Percentiles rank a stretch among this genome's conserved stretches.
These are phyloP conservation scores for Pocillopora damicornis DNA, from an alignment of 64 coral and sea anemone species.

Conservation along the genomic window DNA sequence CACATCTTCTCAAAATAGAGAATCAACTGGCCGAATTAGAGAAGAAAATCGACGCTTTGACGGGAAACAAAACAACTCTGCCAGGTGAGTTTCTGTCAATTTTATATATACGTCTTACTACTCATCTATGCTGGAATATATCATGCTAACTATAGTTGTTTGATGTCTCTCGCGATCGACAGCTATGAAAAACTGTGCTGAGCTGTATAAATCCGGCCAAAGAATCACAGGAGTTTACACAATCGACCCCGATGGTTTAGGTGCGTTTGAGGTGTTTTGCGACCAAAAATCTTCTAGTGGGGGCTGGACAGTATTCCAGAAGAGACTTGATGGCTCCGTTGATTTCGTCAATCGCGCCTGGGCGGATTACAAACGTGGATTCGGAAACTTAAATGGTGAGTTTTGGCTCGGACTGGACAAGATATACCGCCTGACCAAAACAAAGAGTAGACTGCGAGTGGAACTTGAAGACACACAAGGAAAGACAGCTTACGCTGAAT, in stretches of 20 bases:
- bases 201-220: constrained; percentile 13
- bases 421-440: constrained; percentile 26
- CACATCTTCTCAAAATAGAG: background rate
- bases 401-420: constrained; percentile 60
- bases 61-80: background rate
- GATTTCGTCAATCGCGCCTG: constrained; percentile 29
- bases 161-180: background rate
- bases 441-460: constrained; percentile 31
- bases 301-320: constrained; percentile 54
- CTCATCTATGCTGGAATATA: too few species aligned
- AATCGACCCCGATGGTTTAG: constrained; percentile 50
- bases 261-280: constrained; percentile 29
- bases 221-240: constrained; percentile 32
- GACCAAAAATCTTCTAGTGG: constrained; percentile 34
- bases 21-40: background rate
- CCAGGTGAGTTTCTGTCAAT: background rate
- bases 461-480: constrained; percentile 28
- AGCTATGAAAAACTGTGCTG: constrained; percentile 10
- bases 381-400: constrained; percentile 26
- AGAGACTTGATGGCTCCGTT: constrained; percentile 39
- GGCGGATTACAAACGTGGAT: constrained; percentile 29
- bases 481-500: constrained; percentile 12
- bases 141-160: too few species aligned
- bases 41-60: constrained; percentile 6
- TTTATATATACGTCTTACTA: background rate